Conservation (phyloP, 2,797 vertebrate genomes). For the Notolabrus celidotus region DNA sequence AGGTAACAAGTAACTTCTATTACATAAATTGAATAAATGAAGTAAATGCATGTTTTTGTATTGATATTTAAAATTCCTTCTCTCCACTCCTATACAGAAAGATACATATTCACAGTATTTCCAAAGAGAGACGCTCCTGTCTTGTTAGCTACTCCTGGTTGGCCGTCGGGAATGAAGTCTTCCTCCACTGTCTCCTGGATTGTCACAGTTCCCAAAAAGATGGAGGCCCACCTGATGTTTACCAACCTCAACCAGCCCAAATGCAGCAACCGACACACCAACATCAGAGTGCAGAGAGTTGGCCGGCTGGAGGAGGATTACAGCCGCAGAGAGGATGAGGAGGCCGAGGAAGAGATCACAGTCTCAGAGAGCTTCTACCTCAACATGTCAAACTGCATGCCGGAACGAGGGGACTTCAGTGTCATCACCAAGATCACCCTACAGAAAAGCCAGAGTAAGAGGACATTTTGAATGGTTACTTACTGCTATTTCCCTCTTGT, state of each 20-base stretch:
- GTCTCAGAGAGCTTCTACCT: slow-evolving; percentile 88
- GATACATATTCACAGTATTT: slow-evolving; percentile 87
- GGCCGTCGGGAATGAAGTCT: slow-evolving; percentile 83
- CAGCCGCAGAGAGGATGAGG: slow-evolving; percentile 86
- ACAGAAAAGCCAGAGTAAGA: slow-evolving; percentile 69
- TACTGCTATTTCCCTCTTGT: no score
- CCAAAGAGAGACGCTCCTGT: slow-evolving; percentile 77
- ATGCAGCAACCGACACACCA: slow-evolving; percentile 82
- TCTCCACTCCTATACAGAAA: slow-evolving; percentile 79
- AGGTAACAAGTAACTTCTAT: slow-evolving; percentile 61
- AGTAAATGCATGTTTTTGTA: not conserved
- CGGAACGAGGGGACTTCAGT: slow-evolving; percentile 75
- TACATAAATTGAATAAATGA: rapidly evolving
- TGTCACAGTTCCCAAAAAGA: slow-evolving; percentile 79
- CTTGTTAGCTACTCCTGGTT: slow-evolving; percentile 87
- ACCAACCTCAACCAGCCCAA: slow-evolving; percentile 79
- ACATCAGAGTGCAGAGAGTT: slow-evolving; percentile 85
- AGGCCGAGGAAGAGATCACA: slow-evolving; percentile 66
- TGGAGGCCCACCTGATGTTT: slow-evolving; percentile 86
- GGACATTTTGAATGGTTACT: not conserved
- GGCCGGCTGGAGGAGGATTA: slow-evolving; percentile 66
- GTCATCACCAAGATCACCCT: slow-evolving; percentile 86
- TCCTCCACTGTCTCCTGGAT: slow-evolving; percentile 90
- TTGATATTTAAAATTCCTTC: not conserved
- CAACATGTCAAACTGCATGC: slow-evolving; percentile 93